Base-by-base conservation (phyloP, 2,888 invertebrate species). In the Ganaspis brasiliensis region DNA sequence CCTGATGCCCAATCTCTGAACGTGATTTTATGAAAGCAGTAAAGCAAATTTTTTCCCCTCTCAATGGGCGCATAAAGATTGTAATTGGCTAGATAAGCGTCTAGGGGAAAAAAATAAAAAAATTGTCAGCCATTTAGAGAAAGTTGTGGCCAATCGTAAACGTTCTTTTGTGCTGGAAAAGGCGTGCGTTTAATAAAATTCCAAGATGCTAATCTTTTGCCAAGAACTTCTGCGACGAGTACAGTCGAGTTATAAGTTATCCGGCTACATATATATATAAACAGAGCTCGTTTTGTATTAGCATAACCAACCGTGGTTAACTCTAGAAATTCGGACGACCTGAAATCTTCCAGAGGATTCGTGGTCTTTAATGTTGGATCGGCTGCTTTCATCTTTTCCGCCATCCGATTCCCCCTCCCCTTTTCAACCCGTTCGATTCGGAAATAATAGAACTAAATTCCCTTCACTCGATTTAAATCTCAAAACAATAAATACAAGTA, bases 141-240 rank as follows among this genome's bases (percentile, higher is more conserved):
- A 63, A n/a, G 37, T 63, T 40, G 63, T 63, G 19, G 63, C 45
- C 67, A 67, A 67, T 24, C 1, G 24, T 14, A 63, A 40, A 45
- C 2, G 6, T 67, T 67, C 67, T 26, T 67, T 45, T 67, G 67
- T 45, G 24, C 67, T 67, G 40, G n/a, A 24, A 67, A 67, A 45
- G 67, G 67, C 67, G 45, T 45, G 67, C 67, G n/a, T 67, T 67
- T 45, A 40, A 67, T 19, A n/a, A n/a, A n/a, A n/a, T 80, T 81
- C 81, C 73, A 77, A 82, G 82, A 85, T 85, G 83, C 80, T 85
- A 85, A 84, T 84, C 84, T 81, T 49, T 80, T 71, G 74, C 37
- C 77, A 35, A 72, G 72, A 77, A 75, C 37, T 75, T n/a, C 45
- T 63, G 61, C 72, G 79, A 79, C 73, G 80, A 76, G 79, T 78